Conservation (phyloP, 2,797 vertebrate genomes). For the Halcyon chelicuti region DNA sequence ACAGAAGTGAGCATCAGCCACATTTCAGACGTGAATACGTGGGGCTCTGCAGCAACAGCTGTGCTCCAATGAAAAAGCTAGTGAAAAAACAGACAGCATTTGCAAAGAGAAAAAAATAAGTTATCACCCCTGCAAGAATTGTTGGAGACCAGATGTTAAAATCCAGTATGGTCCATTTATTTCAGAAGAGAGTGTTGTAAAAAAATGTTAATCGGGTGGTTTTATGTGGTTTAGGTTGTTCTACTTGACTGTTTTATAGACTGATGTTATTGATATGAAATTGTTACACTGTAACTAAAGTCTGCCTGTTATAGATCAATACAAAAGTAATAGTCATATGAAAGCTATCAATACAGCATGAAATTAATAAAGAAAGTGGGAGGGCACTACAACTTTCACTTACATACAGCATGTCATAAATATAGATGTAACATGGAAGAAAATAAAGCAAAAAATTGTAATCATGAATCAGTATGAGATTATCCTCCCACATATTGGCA, state of each 20-base stretch:
- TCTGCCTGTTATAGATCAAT: background rate
- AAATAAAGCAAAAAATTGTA: background rate
- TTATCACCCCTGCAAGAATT: conserved; percentile 54
- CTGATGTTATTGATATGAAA: background rate
- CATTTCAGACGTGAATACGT: background rate
- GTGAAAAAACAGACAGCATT: conserved; percentile 19
- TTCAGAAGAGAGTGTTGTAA: conserved; percentile 47
- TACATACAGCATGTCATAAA: background rate
- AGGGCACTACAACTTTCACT: background rate
- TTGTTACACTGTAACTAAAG: conserved; percentile 17
- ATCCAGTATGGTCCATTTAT: conserved; percentile 31
- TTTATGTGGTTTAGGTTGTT: conserved; percentile 24
- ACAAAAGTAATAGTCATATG: background rate
- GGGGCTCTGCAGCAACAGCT: conserved; percentile 49
- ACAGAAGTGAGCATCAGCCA: conserved; percentile 25
- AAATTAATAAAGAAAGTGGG: background rate
- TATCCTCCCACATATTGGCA: background rate
- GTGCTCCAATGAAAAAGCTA: conserved; percentile 8
- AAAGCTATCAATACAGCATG: background rate
- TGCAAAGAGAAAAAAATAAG: background rate
- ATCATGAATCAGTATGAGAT: background rate
- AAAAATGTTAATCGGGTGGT: conserved; percentile 52
- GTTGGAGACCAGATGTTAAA: conserved; percentile 65
- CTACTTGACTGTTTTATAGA: conserved; percentile 13
- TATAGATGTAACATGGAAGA: background rate